Evolutionary conservation across 2,797 vertebrate genomes (phyloP), one percentile per base, ranked within the genome.

Genomic region (Thalassophryne amazonica): DNA sequence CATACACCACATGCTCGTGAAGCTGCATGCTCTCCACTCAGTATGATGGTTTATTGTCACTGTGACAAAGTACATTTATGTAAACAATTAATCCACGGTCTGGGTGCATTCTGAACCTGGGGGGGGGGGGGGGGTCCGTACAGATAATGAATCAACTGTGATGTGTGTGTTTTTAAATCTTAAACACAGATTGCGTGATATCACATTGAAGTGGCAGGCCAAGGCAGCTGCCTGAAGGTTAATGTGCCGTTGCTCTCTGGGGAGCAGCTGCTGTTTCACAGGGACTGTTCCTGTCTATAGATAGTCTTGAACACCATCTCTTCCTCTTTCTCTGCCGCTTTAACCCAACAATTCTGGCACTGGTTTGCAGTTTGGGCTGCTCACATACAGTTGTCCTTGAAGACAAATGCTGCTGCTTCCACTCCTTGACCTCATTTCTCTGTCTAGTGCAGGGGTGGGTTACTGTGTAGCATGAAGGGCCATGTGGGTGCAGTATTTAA

Each of bases 161-260:
- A n/a, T n/a, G 18, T 25, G 11, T 31, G 15, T 14, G 31, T 12
- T 7, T 9, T 11, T 11, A n/a, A n/a, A n/a, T 13, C 10, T 6
- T 12, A 46, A 19, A 16, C n/a, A 6, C 7, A 7, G 20, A 7
- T 27, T 32, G 29, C 40, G 51, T 29, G 53, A 45, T 60, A 59
- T 71, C 56, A 69, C 69, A 72, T 76, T 78, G 21, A 73, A 69
- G 60, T 55, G 17, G 42, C 30, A 25, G 62, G 35, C 63, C 48
- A 68, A 64, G 86, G 71, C 87, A 86, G 76, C 78, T 85, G 85
- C 75, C 75, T 86, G 83, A 87, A 86, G 85, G 85, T 88, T 87
- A 86, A 81, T 73, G 70, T 88, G 84, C 87, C 84, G 69, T 76
- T 7, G 27, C 65, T 78, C 74, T 66, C 69, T 21, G 25, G 78